Conservation (phyloP, 2,113 vertebrate genomes). For the Thryonomys swinderianus region DNA sequence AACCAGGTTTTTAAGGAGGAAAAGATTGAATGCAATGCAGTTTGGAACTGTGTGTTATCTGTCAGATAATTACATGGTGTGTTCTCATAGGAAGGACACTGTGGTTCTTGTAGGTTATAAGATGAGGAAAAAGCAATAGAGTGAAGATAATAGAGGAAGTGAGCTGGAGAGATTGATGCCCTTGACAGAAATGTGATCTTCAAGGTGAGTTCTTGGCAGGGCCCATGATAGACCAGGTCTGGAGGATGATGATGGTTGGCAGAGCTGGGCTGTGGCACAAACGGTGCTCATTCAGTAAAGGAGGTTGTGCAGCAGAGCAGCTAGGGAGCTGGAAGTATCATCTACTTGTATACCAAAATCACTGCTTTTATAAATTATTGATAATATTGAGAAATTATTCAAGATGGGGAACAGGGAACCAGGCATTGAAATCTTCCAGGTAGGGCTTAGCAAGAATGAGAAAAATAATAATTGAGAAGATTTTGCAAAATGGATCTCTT, state of each 20-base stretch:
- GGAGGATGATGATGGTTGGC: neutral
- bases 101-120: neutral
- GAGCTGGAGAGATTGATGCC: neutral
- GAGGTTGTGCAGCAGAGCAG: neutral
- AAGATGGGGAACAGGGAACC: neutral
- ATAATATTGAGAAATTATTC: neutral
- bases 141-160: neutral
- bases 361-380: neutral
- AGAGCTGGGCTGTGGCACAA: too few relatives aligned
- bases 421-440: neutral
- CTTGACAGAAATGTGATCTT: neutral
- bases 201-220: neutral
- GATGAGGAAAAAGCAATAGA: neutral
- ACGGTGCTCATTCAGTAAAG: neutral
- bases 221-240: neutral
- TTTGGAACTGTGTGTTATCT: neutral
- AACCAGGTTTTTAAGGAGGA: neutral
- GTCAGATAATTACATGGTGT: neutral
- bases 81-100: neutral
- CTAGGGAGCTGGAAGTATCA: neutral
- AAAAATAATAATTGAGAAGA: neutral
- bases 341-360: neutral
- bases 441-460: too few relatives aligned
- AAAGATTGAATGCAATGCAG: neutral
- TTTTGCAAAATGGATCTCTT: neutral